Base-by-base conservation (phyloP, 2,113 vertebrate genomes). In the Tautogolabrus adspersus region DNA sequence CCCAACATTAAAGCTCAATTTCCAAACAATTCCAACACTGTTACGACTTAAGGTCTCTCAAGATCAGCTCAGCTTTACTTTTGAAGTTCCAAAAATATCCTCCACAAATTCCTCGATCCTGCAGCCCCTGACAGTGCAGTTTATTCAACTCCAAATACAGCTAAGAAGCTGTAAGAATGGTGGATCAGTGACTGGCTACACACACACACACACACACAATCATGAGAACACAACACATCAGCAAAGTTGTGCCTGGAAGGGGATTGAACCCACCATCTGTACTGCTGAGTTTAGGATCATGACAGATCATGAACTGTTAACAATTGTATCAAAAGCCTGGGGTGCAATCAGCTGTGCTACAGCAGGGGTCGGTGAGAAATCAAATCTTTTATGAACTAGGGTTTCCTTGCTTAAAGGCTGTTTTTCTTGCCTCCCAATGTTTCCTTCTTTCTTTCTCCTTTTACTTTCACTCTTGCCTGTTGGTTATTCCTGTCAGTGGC, bases 401-500 rank as follows among this genome's bases (percentile, higher is more conserved):
- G 44, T 75, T 66, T 66, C 56, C 16, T 55, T 55, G 47, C 54
- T 66, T 30, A 66, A 64, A 64, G 13, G 44, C 19, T 9, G 6
- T 26, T 22, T 66, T 59, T 30, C 52, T 71, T 22, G 26, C 70
- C 62, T 30, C 16, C 58, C 51, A 52, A 15, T 16, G 37, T 63
- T 55, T 22, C 18, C 30, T 70, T 60, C 23, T 38, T 44, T 1
- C 10, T 42, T 56, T 44, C 38, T 75, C 56, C 62, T 64, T 54
- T 66, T 38, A 57, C 72, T 78, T 66, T 82, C 60, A 54, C 67
- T 72, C 19, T 4, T 52, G 55, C 68, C 83, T 85, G 88, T 66
- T 83, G 84, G 66, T 84, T 85, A 83, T 81, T 89, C 77, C 82
- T 66, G 84, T 87, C 86, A 83, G 62, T 63, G 62, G 66, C 82